A percentile compares a stretch with the other conserved stretches of the same genome.
These are phyloP conservation scores for Epizoanthus stellaris DNA, from an alignment of 92 coral and sea anemone genomes.

Conservation along the genomic window DNA sequence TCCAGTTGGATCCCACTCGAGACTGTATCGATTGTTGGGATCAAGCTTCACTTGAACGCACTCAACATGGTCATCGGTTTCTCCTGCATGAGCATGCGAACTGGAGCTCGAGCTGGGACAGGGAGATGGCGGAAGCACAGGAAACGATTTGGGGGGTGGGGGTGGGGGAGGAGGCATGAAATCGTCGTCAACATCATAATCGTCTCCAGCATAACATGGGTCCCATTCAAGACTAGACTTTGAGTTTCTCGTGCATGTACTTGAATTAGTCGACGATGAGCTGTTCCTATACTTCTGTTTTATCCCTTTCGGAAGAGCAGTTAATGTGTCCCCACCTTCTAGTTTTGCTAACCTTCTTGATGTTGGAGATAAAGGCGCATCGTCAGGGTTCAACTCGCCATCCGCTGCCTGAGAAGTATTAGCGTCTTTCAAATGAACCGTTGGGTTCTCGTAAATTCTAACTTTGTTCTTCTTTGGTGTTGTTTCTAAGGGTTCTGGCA, in stretches of 20 bases:
- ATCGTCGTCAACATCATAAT: constrained; percentile 81
- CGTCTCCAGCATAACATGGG: constrained; percentile 76
- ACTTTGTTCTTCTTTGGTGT: constrained; percentile 65
- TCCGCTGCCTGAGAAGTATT: constrained; percentile 34
- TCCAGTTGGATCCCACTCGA: constrained; percentile 99
- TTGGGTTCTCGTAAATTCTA: constrained; percentile 86
- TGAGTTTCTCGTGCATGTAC: constrained; percentile 67
- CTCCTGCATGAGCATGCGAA: constrained; percentile 43
- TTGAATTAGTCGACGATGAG: constrained; percentile 74
- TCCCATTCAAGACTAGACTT: constrained; percentile 95
- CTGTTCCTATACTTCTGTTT: constrained; percentile 84
- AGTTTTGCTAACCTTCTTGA: constrained; percentile 77
- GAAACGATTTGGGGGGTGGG: constrained; percentile 64
- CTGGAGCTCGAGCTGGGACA: constrained; percentile 54
- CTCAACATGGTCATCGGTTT: constrained; percentile 70
- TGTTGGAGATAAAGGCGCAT: constrained; percentile 56
- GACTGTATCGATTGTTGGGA: constrained; percentile 88
- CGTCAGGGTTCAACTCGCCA: constrained; percentile 33
- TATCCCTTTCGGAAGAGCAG: constrained; percentile 84
- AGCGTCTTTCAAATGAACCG: constrained; percentile 53
- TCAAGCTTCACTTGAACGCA: constrained; percentile 73
- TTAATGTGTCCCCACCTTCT: constrained; percentile 89
- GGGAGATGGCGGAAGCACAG: constrained; percentile 72
- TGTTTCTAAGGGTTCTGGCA: constrained; percentile 56
- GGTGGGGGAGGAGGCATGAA: constrained; percentile 94